These are phyloP conservation scores for Acrossocheilus fasciatus DNA, from an alignment of 2,797 vertebrate genomes.

Conservation along the genomic window DNA sequence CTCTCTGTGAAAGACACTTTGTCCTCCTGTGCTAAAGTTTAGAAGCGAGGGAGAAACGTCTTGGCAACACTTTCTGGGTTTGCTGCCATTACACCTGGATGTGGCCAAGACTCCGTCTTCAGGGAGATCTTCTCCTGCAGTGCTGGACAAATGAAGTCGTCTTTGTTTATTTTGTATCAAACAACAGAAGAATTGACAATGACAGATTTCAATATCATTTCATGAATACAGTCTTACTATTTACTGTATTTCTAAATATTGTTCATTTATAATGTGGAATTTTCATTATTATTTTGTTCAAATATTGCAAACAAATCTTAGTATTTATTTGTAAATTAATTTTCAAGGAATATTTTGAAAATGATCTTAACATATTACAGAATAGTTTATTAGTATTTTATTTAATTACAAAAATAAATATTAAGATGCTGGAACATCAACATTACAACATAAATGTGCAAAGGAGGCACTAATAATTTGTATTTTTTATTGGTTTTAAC, in stretches of 20 bases:
- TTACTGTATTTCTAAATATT: neutral
- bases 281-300: neutral
- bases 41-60: conserved; percentile 47
- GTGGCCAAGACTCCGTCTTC: conserved; percentile 49
- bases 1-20: conserved; percentile 68
- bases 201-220: neutral
- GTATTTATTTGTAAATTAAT: neutral
- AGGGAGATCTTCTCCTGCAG: conserved; percentile 32
- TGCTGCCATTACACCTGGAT: conserved; percentile 68
- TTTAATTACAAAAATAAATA: neutral
- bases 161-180: conserved; percentile 18
- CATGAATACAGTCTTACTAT: neutral
- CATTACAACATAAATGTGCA: neutral
- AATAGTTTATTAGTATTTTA: neutral
- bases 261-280: neutral
- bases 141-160: conserved; percentile 2
- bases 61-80: conserved; percentile 62
- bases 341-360: neutral
- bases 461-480: neutral
- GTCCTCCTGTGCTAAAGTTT: conserved; percentile 61
- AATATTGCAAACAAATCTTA: neutral
- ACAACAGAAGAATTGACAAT: neutral
- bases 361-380: neutral
- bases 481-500: neutral
- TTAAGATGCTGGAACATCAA: neutral